Base-by-base conservation (phyloP, 2,888 invertebrate genomes). In the Folsomia manolachei region DNA sequence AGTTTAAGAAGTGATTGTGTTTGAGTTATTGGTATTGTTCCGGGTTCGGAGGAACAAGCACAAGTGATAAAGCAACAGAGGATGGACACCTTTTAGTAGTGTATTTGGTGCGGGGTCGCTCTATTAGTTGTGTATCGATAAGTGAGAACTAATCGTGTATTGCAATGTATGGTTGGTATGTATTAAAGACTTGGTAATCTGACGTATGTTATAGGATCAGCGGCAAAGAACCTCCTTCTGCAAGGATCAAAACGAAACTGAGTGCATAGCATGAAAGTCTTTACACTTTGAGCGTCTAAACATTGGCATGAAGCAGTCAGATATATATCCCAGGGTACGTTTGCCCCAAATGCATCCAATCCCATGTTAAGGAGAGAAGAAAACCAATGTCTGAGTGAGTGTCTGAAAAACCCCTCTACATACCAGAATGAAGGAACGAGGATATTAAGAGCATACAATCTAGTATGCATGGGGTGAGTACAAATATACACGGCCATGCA, bases 141-240 rank as follows among this genome's bases (percentile, higher is more conserved):
- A 56, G 56, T 56, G 56, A 51, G 51, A 21, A 56, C 56, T 56
- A 56, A 56, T 56, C 39, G 39, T 39, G 14, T 39, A 39, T 9
- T 39, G 39, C 14, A 39, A 39, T 39, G 39, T 39, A 39, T n/a
- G n/a, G n/a, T 39, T 39, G 14, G 39, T 4, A 39, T 4, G 19
- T 56, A 19, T 56, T 19, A 56, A n/a, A n/a, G n/a, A 39, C 39
- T 39, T 39, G 39, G 7, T 4, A 56, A 56, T 21, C 19, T 56
- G 56, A 56, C 56, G 39, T 64, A 63, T 63, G 64, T 27, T 64
- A 27, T 25, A 19, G 51, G 51, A 27, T 18, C 25, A 21, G 51
- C 23, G 69, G 69, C 73, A 71, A 69, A 53, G 75, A 73, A 71
- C 71, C 73, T 73, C 70, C 68, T 66, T 73, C 62, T 53, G 66